A percentile compares a stretch with the other conserved stretches of the same genome.
Evolutionary conservation across 2,797 vertebrate genomes (phyloP).

Genomic region (Hypotaenidia okinawae): DNA sequence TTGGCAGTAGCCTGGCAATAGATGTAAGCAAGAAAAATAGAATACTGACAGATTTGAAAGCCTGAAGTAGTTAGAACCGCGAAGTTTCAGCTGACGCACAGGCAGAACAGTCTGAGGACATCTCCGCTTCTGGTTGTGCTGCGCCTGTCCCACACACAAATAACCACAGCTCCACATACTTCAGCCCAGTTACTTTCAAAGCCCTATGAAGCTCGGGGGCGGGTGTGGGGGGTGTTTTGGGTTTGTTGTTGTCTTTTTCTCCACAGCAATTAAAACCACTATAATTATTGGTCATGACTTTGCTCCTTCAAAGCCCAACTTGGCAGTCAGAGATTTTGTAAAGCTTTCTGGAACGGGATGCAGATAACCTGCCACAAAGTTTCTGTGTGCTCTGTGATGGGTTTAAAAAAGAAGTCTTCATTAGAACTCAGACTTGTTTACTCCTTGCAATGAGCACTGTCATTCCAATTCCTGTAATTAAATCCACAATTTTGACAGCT

Average conservation of each 20-base stretch:
- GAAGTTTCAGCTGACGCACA: background rate
- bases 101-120: background rate
- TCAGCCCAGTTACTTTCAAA: background rate
- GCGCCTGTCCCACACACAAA: background rate
- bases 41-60: background rate
- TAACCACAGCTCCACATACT: background rate
- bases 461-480: constrained; percentile 60
- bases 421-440: constrained; percentile 26
- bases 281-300: constrained; percentile 41
- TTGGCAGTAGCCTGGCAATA: background rate
- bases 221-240: background rate
- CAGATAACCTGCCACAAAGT: constrained; percentile 40
- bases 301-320: constrained; percentile 16
- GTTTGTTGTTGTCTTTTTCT: background rate
- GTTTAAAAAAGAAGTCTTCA: constrained; percentile 43
- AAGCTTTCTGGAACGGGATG: constrained; percentile 22
- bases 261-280: constrained; percentile 50
- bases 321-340: constrained; percentile 21
- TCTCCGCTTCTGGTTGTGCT: background rate
- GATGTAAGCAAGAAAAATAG: background rate
- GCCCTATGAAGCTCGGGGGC: background rate
- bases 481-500: constrained; percentile 32
- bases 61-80: background rate
- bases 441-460: background rate
- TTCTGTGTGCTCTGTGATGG: background rate